Evolutionary conservation across 2,113 vertebrate species (phyloP).

Genomic region (Alaudala cheleensis): DNA sequence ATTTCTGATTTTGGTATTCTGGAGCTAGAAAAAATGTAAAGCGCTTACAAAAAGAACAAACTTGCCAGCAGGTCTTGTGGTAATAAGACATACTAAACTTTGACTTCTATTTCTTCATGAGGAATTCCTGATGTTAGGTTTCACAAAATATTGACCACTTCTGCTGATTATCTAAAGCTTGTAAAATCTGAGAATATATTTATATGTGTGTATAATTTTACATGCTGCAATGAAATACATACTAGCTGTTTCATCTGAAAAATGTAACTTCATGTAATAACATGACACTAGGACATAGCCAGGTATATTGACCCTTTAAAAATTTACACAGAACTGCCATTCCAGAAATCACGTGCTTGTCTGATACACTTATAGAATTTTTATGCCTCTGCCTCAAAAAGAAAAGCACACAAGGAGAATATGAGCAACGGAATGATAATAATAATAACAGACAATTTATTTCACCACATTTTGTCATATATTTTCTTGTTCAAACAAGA

Average conservation of each 20-base stretch:
- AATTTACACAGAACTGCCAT: not conserved
- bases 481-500: not conserved
- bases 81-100: not conserved
- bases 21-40: not conserved
- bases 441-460: not conserved
- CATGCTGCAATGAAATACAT: not conserved
- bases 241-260: not conserved
- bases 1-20: not conserved
- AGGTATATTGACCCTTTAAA: not conserved
- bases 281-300: not conserved
- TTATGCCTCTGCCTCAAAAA: not conserved
- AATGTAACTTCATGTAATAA: not conserved
- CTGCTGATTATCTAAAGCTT: not conserved
- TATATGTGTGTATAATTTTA: not conserved
- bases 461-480: not conserved
- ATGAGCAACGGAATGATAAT: not conserved
- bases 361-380: not conserved
- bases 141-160: not conserved
- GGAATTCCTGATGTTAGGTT: not conserved
- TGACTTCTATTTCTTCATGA: not conserved
- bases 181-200: not conserved
- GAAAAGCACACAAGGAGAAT: not conserved
- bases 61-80: not conserved
- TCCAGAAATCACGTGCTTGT: not conserved
- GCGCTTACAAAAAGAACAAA: not conserved